Evolutionary conservation across 2,113 vertebrate species (phyloP).

Genomic region (Sterna hirundo): DNA sequence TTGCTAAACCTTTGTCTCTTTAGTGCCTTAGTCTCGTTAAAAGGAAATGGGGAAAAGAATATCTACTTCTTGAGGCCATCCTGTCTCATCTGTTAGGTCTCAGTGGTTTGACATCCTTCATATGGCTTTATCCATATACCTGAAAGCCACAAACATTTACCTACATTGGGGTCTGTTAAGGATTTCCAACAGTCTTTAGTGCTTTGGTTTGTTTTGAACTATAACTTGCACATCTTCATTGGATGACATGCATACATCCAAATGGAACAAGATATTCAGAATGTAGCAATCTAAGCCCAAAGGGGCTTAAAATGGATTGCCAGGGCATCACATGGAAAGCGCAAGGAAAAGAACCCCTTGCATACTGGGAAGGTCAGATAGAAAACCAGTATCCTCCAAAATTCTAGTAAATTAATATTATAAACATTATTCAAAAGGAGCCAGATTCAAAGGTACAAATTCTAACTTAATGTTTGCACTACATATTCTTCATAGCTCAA

Average conservation of each 20-base stretch:
- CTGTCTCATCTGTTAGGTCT: neutral
- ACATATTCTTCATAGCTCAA: neutral
- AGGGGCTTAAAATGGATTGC: neutral
- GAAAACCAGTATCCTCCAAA: neutral
- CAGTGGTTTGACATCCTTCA: neutral
- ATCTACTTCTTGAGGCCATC: neutral
- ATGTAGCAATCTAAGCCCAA: neutral
- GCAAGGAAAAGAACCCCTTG: neutral
- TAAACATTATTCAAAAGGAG: neutral
- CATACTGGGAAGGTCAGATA: neutral
- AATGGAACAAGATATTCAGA: neutral
- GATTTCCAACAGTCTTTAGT: neutral
- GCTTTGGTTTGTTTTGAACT: neutral
- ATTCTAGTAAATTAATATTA: neutral
- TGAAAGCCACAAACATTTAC: neutral
- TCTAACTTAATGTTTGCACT: neutral
- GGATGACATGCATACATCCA: neutral
- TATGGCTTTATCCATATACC: neutral
- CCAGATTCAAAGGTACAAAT: neutral
- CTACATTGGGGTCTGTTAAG: neutral
- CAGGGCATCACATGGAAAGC: neutral
- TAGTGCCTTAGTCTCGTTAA: neutral
- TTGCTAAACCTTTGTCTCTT: neutral
- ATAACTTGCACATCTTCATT: neutral
- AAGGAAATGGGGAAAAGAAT: neutral